Evolutionary conservation across 2,797 vertebrate genomes (phyloP).

Genomic region (Pelochelys cantorii): DNA sequence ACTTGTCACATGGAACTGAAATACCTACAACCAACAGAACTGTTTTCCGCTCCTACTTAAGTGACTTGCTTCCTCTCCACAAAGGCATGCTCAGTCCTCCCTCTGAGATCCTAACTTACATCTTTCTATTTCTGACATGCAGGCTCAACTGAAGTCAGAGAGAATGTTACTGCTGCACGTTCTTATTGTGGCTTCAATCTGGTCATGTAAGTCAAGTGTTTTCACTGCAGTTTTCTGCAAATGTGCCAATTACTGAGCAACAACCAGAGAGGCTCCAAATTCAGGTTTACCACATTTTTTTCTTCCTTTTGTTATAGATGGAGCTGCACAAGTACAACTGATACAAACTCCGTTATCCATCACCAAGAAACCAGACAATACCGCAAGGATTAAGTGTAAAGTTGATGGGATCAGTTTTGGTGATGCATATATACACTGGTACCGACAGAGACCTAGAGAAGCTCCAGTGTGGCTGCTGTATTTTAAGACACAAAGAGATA

Average conservation of each 20-base stretch:
- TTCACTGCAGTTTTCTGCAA: neutral
- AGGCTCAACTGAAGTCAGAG: neutral
- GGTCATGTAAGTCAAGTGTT: neutral
- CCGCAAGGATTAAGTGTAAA: rapidly evolving
- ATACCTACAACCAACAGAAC: neutral
- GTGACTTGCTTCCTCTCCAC: neutral
- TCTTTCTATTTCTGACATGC: neutral
- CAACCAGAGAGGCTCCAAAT: rapidly evolving
- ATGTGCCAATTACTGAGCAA: neutral
- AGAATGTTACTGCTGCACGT: neutral
- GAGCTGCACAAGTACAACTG: neutral
- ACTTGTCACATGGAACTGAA: no score
- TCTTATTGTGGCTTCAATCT: conserved; percentile 8
- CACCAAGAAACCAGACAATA: rapidly evolving
- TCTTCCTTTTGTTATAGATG: neutral
- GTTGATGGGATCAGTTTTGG: rapidly evolving
- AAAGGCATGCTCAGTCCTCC: rapidly evolving
- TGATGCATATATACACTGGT: neutral
- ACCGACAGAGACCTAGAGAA: neutral
- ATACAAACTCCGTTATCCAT: rapidly evolving
- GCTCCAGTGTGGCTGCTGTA: neutral
- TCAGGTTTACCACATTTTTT: neutral
- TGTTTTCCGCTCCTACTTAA: no score
- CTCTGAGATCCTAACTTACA: neutral
- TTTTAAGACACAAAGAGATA: rapidly evolving